Percentiles rank a stretch among this genome's conserved stretches.
Conservation (phyloP, 2,888 invertebrate species). For the Eristalis pertinax region DNA sequence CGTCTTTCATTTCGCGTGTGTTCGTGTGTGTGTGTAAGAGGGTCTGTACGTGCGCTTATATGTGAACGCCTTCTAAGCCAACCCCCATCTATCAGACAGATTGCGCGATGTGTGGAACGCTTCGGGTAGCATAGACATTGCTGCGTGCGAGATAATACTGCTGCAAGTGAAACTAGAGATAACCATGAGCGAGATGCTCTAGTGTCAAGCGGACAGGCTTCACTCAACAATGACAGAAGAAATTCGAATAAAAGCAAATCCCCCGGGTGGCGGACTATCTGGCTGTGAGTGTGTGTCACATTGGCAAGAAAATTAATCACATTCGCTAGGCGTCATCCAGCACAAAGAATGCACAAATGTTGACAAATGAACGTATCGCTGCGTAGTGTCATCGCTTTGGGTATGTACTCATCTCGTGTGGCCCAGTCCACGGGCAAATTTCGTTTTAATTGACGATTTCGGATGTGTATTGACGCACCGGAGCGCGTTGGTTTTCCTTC, state of each 20-base stretch:
- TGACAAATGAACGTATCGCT: slow-evolving; percentile 25
- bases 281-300: neutral
- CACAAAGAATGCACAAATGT: slow-evolving; percentile 48
- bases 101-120: neutral
- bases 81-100: neutral
- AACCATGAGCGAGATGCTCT: slow-evolving; percentile 18
- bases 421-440: neutral
- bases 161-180: slow-evolving; percentile 20
- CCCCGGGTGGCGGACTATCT: neutral
- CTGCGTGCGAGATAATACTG: slow-evolving; percentile 25
- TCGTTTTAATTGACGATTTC: slow-evolving; percentile 39
- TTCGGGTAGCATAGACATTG: slow-evolving; percentile 31
- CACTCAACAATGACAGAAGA: slow-evolving; percentile 50
- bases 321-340: slow-evolving; percentile 45
- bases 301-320: slow-evolving; percentile 42
- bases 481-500: neutral
- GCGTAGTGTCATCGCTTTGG: slow-evolving; percentile 3
- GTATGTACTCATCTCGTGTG: neutral
- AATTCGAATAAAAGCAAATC: slow-evolving; percentile 49
- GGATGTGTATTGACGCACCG: neutral
- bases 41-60: neutral
- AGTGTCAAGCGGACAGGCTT: slow-evolving; percentile 48
- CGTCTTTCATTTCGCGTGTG: slow-evolving; percentile 12
- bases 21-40: slow-evolving; percentile 5
- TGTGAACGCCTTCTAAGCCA: slow-evolving; percentile 10